Base-by-base conservation (phyloP, 2,888 invertebrate genomes). In the Alentia gelatinosa region DNA sequence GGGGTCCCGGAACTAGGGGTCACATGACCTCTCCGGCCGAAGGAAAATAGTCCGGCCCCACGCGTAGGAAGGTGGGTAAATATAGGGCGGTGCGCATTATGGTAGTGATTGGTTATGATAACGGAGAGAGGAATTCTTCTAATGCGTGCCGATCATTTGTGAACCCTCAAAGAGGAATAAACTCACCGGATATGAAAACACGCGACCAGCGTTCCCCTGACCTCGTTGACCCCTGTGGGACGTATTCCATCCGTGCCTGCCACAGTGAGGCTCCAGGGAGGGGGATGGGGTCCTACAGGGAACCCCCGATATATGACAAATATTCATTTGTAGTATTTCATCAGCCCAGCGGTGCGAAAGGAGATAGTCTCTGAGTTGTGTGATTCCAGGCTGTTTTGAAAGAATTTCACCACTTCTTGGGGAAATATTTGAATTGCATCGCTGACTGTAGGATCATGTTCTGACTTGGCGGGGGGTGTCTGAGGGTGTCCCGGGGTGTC, bases 311-410 rank as follows among this genome's bases (percentile, higher is more conserved):
- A 1, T 56, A n/a, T 56, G 56, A 68, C 23, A 68, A 68, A 68
- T 68, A 68, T 26, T 68, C 68, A 68, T 68, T 68, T 68, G 68
- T 68, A 68, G n/a, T 68, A 68, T 68, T 68, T 68, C 68, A 68
- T 68, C 68, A 68, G 68, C 12, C 30, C 12, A 1, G 68, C n/a
- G 56, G 56, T n/a, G 56, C 12, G 56, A 56, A 56, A 56, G 19
- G 12, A n/a, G 56, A 56, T 56, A 56, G 19, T 1, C 56, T n/a
- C 19, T n/a, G 56, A n/a, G 12, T n/a, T 19, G 19, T 56, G 56
- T 56, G 56, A 56, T 3, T 56, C 56, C n/a, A 56, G n/a, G 56
- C 5, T 56, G n/a, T 56, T 56, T 56, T 56, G 56, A 68, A 26
- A 68, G 68, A 68, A 68, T 68, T 68, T 30, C 30, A 12, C 30